Evolutionary conservation across 2,888 invertebrate species (phyloP), one percentile per base, ranked within the genome.

Genomic region (Stenotaenia linearis): DNA sequence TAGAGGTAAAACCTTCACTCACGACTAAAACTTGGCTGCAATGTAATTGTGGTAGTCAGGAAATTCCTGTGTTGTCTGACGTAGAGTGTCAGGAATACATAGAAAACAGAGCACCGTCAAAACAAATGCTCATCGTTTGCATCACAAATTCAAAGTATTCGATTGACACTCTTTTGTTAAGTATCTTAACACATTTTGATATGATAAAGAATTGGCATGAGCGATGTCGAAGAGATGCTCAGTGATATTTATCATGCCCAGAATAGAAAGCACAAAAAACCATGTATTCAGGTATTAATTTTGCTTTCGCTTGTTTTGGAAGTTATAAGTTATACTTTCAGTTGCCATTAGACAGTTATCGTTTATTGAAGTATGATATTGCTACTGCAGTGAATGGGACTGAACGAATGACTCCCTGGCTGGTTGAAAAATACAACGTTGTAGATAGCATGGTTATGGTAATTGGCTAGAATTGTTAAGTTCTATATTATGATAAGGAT

Each of bases 361-460:
- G 56, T 4, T 5, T 78, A 28, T 30, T 50, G 3, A 78, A 56
- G 18, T 78, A 78, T 28, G 56, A 78, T 30, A 28, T 78, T n/a
- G 78, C 28, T 10, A 18, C 61, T 30, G 78, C 78, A n/a, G 18
- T 18, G 6, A 18, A n/a, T n/a, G 30, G 50, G 23, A 61, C 78
- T 2, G 30, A 32, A 0, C 28, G 40, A 56, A 56, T 23, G 9
- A 18, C n/a, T n/a, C 35, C 78, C 2, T 28, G 45, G 28, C 15
- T 78, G 10, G 18, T 56, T n/a, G 28, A 61, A 30, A 50, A 61
- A n/a, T 28, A 78, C 25, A 15, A n/a, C 6, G 61, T 56, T 32
- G 28, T 40, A 1, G 56, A 50, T n/a, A 30, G 61, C 45, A 78
- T 78, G 78, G 78, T 56, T n/a, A 56, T 78, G 78, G 78, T 78